Conservation (phyloP, 2,113 vertebrate species). For the Pseudopipra pipra region DNA sequence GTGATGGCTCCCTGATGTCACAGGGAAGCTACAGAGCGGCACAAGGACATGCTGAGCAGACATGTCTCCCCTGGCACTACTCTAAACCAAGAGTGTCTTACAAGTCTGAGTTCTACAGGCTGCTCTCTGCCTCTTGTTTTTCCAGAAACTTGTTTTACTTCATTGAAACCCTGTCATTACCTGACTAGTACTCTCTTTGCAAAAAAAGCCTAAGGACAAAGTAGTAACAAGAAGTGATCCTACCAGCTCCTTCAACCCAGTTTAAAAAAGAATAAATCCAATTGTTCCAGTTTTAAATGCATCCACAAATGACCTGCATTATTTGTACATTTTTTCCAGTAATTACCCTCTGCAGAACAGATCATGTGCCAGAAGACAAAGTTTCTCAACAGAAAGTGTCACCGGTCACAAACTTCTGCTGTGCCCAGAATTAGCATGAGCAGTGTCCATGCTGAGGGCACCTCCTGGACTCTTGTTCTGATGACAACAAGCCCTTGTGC, state of each 20-base stretch:
- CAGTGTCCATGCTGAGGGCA: rapidly evolving
- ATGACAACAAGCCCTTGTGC: neutral
- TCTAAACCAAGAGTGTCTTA: neutral
- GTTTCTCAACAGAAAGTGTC: neutral
- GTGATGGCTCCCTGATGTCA: neutral
- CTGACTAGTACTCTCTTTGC: neutral
- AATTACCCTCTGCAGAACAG: neutral
- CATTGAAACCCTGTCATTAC: neutral
- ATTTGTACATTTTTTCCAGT: neutral
- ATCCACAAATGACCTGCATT: neutral
- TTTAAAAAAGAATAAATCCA: neutral
- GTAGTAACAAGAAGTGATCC: neutral
- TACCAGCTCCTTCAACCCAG: neutral
- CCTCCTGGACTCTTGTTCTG: neutral
- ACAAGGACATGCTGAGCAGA: neutral
- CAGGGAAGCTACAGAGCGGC: neutral
- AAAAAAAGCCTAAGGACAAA: neutral
- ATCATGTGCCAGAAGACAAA: neutral
- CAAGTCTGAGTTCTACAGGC: neutral
- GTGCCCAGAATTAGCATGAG: neutral
- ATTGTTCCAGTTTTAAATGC: neutral
- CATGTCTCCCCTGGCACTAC: neutral
- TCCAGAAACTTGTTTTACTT: neutral
- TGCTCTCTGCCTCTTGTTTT: neutral
- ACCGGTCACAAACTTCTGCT: neutral